These are phyloP conservation scores for Echinops telfairi DNA, from an alignment of 2,113 vertebrate species.

Conservation along the genomic window DNA sequence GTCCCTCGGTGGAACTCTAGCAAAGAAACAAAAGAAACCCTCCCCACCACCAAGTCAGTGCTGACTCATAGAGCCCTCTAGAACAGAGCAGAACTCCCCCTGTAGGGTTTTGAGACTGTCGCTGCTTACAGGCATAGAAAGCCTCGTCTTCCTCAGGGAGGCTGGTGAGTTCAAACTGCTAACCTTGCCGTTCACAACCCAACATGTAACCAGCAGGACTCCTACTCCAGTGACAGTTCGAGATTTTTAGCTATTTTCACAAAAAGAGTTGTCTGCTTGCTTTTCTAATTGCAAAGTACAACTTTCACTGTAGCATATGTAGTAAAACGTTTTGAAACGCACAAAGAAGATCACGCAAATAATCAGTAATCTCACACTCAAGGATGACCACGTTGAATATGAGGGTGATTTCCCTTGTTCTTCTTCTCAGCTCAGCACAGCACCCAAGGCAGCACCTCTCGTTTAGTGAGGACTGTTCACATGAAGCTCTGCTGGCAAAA, in stretches of 20 bases:
- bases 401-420: background rate
- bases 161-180: too few relatives aligned
- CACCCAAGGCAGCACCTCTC: background rate
- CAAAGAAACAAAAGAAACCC: too few relatives aligned
- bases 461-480: background rate
- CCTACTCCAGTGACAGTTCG: background rate
- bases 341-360: constrained; percentile 16
- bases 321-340: background rate
- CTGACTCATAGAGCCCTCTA: too few relatives aligned
- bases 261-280: background rate
- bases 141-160: too few relatives aligned
- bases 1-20: background rate
- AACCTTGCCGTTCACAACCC: too few relatives aligned
- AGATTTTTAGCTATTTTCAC: constrained; percentile 25
- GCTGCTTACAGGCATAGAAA: too few relatives aligned
- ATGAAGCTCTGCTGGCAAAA: background rate
- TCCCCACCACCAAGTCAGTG: too few relatives aligned
- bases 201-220: too few relatives aligned
- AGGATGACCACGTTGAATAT: background rate
- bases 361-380: background rate
- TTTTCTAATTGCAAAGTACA: background rate
- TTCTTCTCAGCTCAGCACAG: constrained; percentile 9
- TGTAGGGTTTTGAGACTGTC: too few relatives aligned
- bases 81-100: too few relatives aligned
- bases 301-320: constrained; percentile 14